Percentiles rank a stretch among this genome's conserved stretches.
phyloP scores from a whole-genome alignment of 2,888 invertebrate genomes.

The Lamellibrachia columna region DNA sequence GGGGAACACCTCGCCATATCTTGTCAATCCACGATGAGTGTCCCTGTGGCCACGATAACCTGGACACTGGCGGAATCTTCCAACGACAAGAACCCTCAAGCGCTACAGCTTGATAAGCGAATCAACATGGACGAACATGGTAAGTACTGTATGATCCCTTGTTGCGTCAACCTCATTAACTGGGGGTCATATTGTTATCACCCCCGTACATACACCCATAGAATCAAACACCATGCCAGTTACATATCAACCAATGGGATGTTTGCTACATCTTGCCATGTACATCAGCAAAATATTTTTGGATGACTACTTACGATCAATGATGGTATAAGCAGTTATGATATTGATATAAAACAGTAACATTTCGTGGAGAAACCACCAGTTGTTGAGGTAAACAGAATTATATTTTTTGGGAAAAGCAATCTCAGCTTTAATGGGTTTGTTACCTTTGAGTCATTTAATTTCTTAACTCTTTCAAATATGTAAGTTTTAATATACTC shows the following conservation, averaged over 20 bases:
- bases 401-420: background rate
- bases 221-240: too few relatives aligned
- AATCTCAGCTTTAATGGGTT: background rate
- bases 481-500: background rate
- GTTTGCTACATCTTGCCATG: too few relatives aligned
- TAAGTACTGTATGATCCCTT: background rate
- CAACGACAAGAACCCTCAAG: background rate
- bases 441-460: background rate
- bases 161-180: too few relatives aligned
- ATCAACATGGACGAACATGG: background rate
- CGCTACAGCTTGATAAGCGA: background rate
- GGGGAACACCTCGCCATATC: background rate
- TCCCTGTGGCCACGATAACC: background rate
- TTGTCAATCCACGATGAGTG: background rate
- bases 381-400: background rate
- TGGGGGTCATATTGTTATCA: background rate
- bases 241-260: too few relatives aligned
- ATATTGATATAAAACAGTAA: background rate
- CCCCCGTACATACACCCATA: too few relatives aligned
- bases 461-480: background rate
- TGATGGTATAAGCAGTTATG: too few relatives aligned
- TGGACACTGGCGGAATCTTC: background rate
- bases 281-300: too few relatives aligned
- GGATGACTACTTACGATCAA: too few relatives aligned
- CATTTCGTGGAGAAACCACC: background rate